Percentiles rank a stretch among this genome's conserved stretches.
These are phyloP conservation scores for Alentia gelatinosa DNA, from an alignment of 2,888 invertebrate genomes.

Conservation along the genomic window DNA sequence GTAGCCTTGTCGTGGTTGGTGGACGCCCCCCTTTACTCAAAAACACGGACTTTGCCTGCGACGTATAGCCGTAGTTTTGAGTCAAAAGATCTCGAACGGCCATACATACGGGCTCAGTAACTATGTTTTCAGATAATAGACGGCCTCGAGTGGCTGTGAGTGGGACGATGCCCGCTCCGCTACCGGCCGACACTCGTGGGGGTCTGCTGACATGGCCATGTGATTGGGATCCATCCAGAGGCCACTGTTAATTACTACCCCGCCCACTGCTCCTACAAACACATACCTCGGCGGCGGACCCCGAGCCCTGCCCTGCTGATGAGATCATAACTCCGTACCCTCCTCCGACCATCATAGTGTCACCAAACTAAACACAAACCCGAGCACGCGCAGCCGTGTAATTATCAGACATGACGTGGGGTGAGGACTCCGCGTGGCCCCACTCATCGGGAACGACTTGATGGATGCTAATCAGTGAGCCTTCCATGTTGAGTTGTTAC, in stretches of 20 bases:
- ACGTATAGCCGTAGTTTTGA: not conserved
- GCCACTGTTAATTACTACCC: not conserved
- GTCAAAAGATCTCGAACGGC: too few relatives aligned
- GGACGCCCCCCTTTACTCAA: too few relatives aligned
- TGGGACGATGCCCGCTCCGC: not conserved
- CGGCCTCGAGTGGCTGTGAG: not conserved
- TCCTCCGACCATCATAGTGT: too few relatives aligned
- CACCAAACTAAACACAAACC: not conserved
- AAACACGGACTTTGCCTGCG: too few relatives aligned
- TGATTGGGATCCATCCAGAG: not conserved
- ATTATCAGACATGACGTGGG: not conserved
- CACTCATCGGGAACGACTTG: not conserved
- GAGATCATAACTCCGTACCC: constrained; percentile 1
- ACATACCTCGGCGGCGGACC: not conserved
- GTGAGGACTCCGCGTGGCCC: not conserved
- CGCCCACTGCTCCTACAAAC: not conserved
- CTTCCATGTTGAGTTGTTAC: not conserved
- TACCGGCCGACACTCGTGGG: too few relatives aligned
- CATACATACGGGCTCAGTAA: not conserved
- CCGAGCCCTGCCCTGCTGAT: not conserved
- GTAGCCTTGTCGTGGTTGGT: too few relatives aligned
- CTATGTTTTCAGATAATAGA: not conserved
- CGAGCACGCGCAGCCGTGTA: not conserved
- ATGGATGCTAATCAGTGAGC: not conserved
- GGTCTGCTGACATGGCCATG: not conserved